phyloP scores from a whole-genome alignment of 2,113 vertebrate genomes.

The Rallus limicola region DNA sequence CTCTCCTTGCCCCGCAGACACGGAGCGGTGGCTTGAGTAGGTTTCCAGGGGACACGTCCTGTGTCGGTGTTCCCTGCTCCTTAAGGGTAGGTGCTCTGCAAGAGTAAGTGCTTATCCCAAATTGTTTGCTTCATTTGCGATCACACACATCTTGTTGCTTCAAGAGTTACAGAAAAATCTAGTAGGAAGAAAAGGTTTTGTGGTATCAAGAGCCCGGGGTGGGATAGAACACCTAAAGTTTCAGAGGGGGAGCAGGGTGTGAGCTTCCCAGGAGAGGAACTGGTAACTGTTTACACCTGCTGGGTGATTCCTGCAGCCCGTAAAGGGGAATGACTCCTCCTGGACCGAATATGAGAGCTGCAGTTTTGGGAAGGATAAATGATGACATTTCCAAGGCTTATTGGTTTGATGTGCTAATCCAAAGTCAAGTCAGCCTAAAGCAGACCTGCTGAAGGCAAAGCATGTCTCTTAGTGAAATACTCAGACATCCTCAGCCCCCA shows the following conservation, averaged over 20 bases:
- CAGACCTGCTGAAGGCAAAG: slow-evolving; percentile 15
- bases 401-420: not conserved
- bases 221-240: not conserved
- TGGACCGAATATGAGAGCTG: not conserved
- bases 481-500: not conserved
- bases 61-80: not conserved
- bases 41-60: not conserved
- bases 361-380: not conserved
- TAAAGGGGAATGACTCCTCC: not conserved
- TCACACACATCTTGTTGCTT: not conserved
- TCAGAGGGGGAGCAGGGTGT: not conserved
- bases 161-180: not conserved
- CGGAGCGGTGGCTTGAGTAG: not conserved
- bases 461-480: not conserved
- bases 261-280: not conserved
- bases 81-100: not conserved
- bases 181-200: not conserved
- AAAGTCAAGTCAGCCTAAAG: slow-evolving; percentile 4
- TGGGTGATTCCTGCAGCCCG: not conserved
- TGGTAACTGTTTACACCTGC: not conserved
- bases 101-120: not conserved
- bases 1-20: not conserved
- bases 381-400: not conserved
- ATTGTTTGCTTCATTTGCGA: not conserved
- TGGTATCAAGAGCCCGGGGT: not conserved